Conservation (phyloP, 92 coral and sea anemone species). For the Actinostola sp. region DNA sequence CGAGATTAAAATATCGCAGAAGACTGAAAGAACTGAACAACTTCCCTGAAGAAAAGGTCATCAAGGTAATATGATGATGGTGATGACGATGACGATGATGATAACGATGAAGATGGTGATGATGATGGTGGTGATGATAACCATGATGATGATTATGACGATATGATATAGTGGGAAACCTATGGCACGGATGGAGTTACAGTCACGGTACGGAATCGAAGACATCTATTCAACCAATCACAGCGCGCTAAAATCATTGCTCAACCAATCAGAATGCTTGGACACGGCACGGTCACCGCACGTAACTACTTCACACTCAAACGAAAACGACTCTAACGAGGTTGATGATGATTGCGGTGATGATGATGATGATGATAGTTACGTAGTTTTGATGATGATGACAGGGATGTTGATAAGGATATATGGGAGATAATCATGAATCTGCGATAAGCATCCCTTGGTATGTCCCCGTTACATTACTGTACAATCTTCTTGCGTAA, state of each 20-base stretch:
- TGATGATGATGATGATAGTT: background rate
- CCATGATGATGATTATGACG: background rate
- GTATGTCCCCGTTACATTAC: too few relatives aligned
- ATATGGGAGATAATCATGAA: background rate
- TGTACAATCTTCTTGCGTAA: too few relatives aligned
- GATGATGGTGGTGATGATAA: background rate
- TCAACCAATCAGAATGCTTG: too few relatives aligned
- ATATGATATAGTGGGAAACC: background rate
- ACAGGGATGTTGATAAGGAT: background rate
- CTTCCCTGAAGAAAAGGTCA: conserved; percentile 71
- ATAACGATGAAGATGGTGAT: conserved; percentile 3
- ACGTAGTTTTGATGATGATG: background rate
- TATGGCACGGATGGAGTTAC: too few relatives aligned
- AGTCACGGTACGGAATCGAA: too few relatives aligned
- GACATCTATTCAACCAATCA: too few relatives aligned
- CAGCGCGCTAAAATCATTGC: too few relatives aligned
- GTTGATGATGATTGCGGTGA: background rate
- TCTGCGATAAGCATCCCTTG: too few relatives aligned
- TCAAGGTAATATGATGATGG: conserved; percentile 63
- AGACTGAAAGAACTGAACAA: conserved; percentile 75
- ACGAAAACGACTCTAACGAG: too few relatives aligned
- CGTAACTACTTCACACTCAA: too few relatives aligned
- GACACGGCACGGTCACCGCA: too few relatives aligned
- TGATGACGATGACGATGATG: background rate
- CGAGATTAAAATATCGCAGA: conserved; percentile 72